These are phyloP conservation scores for Leptopilina syphax DNA, from an alignment of 2,888 invertebrate genomes.

Conservation along the genomic window DNA sequence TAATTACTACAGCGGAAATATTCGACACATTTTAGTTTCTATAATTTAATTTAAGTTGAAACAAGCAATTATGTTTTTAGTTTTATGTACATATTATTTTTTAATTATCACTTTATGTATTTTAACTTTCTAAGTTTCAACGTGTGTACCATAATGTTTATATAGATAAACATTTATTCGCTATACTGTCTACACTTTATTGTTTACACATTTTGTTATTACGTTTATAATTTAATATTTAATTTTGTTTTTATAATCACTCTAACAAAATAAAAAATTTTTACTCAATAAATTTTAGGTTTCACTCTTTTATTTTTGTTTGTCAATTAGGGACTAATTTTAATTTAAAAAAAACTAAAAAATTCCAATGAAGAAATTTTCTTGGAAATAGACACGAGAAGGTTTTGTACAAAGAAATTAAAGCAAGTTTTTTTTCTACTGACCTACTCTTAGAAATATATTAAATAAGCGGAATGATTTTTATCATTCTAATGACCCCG, in stretches of 20 bases:
- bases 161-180: no score
- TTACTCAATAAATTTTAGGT: background rate
- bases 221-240: no score
- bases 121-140: background rate
- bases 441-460: background rate
- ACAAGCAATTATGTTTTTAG: background rate
- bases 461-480: background rate
- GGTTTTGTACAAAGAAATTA: no score
- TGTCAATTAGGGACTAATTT: background rate
- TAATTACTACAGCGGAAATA: no score
- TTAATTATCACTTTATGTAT: background rate
- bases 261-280: background rate
- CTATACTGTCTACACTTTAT: no score
- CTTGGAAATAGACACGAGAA: no score
- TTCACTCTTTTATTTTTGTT: background rate
- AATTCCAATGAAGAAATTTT: no score
- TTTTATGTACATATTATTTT: background rate
- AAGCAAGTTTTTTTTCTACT: background rate
- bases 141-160: background rate
- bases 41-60: background rate
- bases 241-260: background rate
- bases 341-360: no score
- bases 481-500: conserved; percentile 7
- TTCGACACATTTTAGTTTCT: conserved; percentile 37
- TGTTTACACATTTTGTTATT: no score